phyloP scores from a whole-genome alignment of 2,888 invertebrate genomes.

The Octonoba sinensis region DNA sequence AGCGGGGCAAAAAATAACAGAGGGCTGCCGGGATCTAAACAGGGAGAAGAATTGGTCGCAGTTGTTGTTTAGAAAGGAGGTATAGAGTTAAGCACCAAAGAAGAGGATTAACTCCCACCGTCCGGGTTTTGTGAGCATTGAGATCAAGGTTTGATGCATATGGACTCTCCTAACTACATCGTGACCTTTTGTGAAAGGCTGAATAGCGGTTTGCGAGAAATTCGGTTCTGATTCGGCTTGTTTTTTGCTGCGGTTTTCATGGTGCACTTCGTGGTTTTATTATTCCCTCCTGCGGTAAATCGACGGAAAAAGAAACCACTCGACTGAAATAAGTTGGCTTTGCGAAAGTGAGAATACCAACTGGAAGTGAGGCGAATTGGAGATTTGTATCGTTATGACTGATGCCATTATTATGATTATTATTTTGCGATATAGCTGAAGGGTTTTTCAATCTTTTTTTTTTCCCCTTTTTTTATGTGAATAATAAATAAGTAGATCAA shows the following conservation, averaged over 20 bases:
- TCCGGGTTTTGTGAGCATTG: conserved; percentile 7
- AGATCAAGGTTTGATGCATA: conserved; percentile 34
- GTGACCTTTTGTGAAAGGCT: conserved; percentile 30
- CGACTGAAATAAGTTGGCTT: conserved; percentile 42
- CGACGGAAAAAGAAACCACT: conserved; percentile 27
- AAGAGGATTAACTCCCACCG: conserved; percentile 48
- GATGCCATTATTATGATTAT: too few species aligned
- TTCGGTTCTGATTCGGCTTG: conserved; percentile 14
- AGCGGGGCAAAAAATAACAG: conserved; percentile 29
- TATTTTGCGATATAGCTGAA: too few species aligned
- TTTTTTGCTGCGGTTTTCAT: conserved; percentile 23
- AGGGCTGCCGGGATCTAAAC: conserved; percentile 20
- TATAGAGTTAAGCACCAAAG: conserved; percentile 48
- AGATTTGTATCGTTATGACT: too few species aligned
- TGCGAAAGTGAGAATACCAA: too few species aligned
- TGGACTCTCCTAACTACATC: conserved; percentile 35
- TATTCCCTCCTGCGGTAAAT: conserved; percentile 17
- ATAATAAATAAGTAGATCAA: too few species aligned
- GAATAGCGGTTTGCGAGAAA: conserved; percentile 13
- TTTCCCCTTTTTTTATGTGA: too few species aligned
- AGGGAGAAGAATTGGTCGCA: conserved; percentile 22
- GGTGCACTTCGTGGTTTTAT: conserved; percentile 51
- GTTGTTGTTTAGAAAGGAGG: conserved; percentile 45
- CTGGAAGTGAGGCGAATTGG: too few species aligned
- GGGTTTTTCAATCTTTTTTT: too few species aligned